A percentile compares a stretch with the other conserved stretches of the same genome.
Evolutionary conservation across 2,888 invertebrate species (phyloP).

Genomic region (Argyresthia albistria): DNA sequence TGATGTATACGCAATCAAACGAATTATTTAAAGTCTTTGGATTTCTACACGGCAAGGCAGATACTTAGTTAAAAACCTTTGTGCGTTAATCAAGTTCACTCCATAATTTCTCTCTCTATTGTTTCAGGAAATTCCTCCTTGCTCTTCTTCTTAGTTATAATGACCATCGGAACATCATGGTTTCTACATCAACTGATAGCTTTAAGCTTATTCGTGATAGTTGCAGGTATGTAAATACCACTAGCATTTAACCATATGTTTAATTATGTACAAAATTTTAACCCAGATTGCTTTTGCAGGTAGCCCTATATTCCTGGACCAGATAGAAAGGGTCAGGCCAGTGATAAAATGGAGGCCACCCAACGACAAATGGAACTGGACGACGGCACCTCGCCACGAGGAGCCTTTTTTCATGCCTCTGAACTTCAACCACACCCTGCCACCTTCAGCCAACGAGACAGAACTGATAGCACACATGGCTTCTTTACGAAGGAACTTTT

Average conservation of each 20-base stretch:
- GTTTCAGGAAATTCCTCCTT: constrained; percentile 37
- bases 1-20: neutral
- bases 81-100: too few species aligned
- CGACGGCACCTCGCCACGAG: constrained; percentile 41
- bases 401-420: constrained; percentile 56
- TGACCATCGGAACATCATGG: constrained; percentile 63
- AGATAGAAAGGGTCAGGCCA: constrained; percentile 40
- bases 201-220: constrained; percentile 25
- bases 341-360: constrained; percentile 64
- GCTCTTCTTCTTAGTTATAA: constrained; percentile 31
- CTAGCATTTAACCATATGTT: neutral
- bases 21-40: neutral
- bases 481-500: constrained; percentile 55
- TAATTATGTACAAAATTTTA: neutral
- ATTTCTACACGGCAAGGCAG: neutral
- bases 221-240: constrained; percentile 34
- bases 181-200: constrained; percentile 30
- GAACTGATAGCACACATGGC: constrained; percentile 59
- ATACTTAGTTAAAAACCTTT: too few species aligned
- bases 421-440: constrained; percentile 62
- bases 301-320: constrained; percentile 58
- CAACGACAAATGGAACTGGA: constrained; percentile 62
- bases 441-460: constrained; percentile 63
- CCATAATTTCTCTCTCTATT: constrained; percentile 12
- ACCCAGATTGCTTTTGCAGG: constrained; percentile 24